phyloP scores from a whole-genome alignment of 2,888 invertebrate genomes.

The Gnatocerus cornutus region DNA sequence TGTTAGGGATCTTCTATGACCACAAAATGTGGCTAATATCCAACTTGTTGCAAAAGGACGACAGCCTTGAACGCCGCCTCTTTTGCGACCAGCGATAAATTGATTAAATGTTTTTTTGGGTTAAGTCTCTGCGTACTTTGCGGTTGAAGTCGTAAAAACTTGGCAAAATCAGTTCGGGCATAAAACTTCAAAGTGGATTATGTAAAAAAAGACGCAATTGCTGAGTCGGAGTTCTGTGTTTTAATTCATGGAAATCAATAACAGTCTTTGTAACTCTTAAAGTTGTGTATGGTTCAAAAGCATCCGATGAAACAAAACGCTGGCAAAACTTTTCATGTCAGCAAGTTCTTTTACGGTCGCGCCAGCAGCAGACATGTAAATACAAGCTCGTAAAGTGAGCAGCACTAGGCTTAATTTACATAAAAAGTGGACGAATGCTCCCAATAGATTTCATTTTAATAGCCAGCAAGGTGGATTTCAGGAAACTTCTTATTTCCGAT shows the following conservation, averaged over 20 bases:
- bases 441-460: background rate
- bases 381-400: constrained; percentile 14
- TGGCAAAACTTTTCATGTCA: constrained; percentile 18
- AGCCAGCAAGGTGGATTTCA: background rate
- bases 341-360: constrained; percentile 17
- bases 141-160: constrained; percentile 34
- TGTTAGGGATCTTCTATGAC: background rate
- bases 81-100: background rate
- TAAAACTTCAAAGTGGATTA: constrained; percentile 23
- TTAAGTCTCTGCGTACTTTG: constrained; percentile 1
- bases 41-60: constrained; percentile 22
- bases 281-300: background rate
- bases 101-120: constrained; percentile 2
- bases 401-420: constrained; percentile 18
- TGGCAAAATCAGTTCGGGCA: constrained; percentile 1
- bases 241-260: constrained; percentile 29
- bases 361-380: constrained; percentile 19
- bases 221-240: constrained; percentile 1
- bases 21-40: constrained; percentile 7
- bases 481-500: too few species aligned
- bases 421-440: constrained; percentile 16
- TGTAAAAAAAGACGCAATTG: constrained; percentile 16
- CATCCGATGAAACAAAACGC: constrained; percentile 16
- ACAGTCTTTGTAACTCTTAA: background rate
- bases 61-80: background rate